Base-by-base conservation (phyloP, 2,113 vertebrate species). In the Fulica atra region DNA sequence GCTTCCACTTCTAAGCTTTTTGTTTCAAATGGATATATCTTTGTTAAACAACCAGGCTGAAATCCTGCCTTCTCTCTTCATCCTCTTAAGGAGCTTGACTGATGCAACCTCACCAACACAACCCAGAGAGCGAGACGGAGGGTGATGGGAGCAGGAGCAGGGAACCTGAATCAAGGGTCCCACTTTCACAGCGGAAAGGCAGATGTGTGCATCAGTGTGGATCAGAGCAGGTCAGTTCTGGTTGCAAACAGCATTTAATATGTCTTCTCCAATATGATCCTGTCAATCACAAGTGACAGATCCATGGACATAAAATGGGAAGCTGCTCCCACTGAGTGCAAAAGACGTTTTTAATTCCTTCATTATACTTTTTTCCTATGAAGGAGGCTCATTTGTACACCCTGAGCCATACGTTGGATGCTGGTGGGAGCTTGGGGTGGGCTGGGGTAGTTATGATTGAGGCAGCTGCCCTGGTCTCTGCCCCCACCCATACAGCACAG, bases 341-440 rank as follows among this genome's bases (percentile, higher is more conserved):
- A 26, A 24, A 24, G 12, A 4, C 0, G 1, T 2, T 46, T 42
- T 5, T 6, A 26, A 53, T 6, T 2, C 3, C 3, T 31, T 48
- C 11, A 48, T 48, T 11, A 40, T 46, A n/a, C 19, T 86, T 48
- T 16, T 10, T 15, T 15, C 3, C 13, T 18, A 6, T n/a, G 7
- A n/a, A 70, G 63, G 6, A 7, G 5, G 10, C 17, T 88, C 5
- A 1, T 81, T 84, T 16, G 2, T 24, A 16, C 4, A 16, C 2
- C 38, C 36, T 9, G 11, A 76, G 29, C 16, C 17, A 2, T 3
- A 2, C 0, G 0, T 0, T 6, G 48, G 50, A 42, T 18, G 56
- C n/a, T 18, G 35, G 63, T 3, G 25, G n/a, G n/a, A 40, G 31
- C 33, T 11, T 48, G 57, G n/a, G 26, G 17, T 25, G 50, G 26